Conservation (phyloP, 2,113 vertebrate species). For the Podarcis muralis region DNA sequence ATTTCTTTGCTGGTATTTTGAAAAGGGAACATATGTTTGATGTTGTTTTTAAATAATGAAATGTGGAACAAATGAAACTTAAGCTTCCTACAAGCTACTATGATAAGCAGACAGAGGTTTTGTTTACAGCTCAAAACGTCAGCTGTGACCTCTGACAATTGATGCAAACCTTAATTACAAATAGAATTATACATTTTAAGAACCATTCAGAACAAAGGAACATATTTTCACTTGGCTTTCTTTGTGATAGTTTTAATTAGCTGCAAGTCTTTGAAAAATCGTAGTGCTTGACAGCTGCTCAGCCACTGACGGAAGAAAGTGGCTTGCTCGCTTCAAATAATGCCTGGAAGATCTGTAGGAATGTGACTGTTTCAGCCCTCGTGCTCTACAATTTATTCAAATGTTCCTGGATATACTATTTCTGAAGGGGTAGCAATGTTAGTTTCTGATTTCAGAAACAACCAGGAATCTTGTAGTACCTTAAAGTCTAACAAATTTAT, state of each 20-base stretch:
- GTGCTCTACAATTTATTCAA: slow-evolving; percentile 42
- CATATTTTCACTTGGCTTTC: slow-evolving; percentile 46
- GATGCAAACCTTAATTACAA: slow-evolving; percentile 71
- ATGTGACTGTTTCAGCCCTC: slow-evolving; percentile 34
- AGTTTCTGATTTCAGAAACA: no score
- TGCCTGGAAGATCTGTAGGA: slow-evolving; percentile 44
- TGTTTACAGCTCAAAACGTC: slow-evolving; percentile 70
- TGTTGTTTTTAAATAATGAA: slow-evolving; percentile 75
- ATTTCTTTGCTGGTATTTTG: slow-evolving; percentile 72
- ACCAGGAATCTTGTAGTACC: no score
- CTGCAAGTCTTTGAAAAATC: slow-evolving; percentile 61
- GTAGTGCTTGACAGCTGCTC: slow-evolving; percentile 55
- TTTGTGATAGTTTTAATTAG: slow-evolving; percentile 73
- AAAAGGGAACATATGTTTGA: slow-evolving; percentile 67
- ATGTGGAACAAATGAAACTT: slow-evolving; percentile 74
- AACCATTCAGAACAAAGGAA: slow-evolving; percentile 60
- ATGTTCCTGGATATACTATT: slow-evolving; percentile 21
- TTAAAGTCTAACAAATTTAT: no score
- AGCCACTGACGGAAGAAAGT: slow-evolving; percentile 53
- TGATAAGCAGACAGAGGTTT: slow-evolving; percentile 67
- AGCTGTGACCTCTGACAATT: slow-evolving; percentile 65
- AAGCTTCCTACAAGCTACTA: slow-evolving; percentile 70
- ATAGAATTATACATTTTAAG: slow-evolving; percentile 74
- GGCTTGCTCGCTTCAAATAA: slow-evolving; percentile 67
- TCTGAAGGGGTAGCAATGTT: no score